phyloP scores from a whole-genome alignment of 2,888 invertebrate genomes.

The Ectemnius continuus region DNA sequence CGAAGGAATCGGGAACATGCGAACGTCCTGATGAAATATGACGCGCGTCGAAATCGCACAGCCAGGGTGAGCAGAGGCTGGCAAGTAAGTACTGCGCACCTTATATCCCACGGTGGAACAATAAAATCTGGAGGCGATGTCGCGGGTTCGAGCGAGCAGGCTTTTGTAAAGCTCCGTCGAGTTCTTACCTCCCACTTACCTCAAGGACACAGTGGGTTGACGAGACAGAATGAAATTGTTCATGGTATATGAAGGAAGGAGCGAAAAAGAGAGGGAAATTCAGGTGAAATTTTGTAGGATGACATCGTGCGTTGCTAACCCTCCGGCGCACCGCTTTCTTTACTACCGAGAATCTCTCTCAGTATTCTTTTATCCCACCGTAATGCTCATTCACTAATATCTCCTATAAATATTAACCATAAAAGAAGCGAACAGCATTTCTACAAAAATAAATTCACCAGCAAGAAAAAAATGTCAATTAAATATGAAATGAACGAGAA shows the following conservation, averaged over 20 bases:
- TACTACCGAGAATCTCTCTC: too few species aligned
- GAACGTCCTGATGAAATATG: conserved; percentile 57
- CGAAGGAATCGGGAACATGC: conserved; percentile 21
- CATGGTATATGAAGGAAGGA: conserved; percentile 27
- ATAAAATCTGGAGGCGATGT: conserved; percentile 48
- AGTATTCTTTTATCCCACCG: too few species aligned
- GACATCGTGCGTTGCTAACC: conserved; percentile 12
- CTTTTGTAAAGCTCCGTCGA: conserved; percentile 19
- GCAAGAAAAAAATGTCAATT: too few species aligned
- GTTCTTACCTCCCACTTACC: conserved; percentile 22
- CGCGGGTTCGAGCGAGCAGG: not conserved
- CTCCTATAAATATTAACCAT: too few species aligned
- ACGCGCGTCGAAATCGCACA: conserved; percentile 13
- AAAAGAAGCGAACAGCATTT: too few species aligned
- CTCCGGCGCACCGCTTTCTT: too few species aligned
- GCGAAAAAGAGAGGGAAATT: not conserved
- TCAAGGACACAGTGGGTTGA: conserved; percentile 31
- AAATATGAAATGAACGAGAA: too few species aligned
- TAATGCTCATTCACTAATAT: too few species aligned
- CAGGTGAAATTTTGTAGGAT: conserved; percentile 42
- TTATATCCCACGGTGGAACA: conserved; percentile 41
- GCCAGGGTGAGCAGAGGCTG: too few species aligned
- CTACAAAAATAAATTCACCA: too few species aligned
- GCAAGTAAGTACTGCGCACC: too few species aligned
- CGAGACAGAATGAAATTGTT: conserved; percentile 51